Percentiles rank a stretch among this genome's conserved stretches.
Conservation (phyloP, 2,113 vertebrate genomes). For the Cepphus grylle region DNA sequence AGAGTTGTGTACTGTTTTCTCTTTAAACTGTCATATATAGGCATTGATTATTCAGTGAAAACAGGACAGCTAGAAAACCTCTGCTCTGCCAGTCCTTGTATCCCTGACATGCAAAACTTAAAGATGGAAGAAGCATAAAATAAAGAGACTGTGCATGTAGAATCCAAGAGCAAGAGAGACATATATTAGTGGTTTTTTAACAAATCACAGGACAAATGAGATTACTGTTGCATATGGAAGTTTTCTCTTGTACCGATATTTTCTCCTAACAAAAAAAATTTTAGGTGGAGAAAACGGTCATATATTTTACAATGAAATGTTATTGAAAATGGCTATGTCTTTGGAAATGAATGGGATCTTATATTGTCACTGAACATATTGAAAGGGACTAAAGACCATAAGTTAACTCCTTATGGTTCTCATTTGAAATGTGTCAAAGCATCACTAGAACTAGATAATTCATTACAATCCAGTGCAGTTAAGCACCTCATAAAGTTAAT, state of each 20-base stretch:
- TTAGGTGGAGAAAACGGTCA: neutral
- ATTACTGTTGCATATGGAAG: neutral
- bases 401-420: constrained; percentile 74
- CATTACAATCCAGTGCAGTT: constrained; percentile 70
- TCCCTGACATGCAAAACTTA: neutral
- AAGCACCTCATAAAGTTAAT: constrained; percentile 78
- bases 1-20: neutral
- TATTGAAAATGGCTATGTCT: neutral
- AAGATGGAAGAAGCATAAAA: neutral
- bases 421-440: constrained; percentile 72
- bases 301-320: neutral
- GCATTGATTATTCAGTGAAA: neutral
- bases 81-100: neutral
- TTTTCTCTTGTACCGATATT: neutral
- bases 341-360: constrained; percentile 33
- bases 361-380: constrained; percentile 30
- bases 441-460: constrained; percentile 75
- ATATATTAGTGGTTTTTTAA: neutral
- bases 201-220: neutral
- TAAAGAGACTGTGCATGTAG: neutral
- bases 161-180: neutral
- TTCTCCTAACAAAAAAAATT: neutral
- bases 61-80: neutral
- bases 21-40: neutral
- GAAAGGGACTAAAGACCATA: constrained; percentile 33